These are phyloP conservation scores for Dioctria rufipes DNA, from an alignment of 2,888 invertebrate genomes.

Conservation along the genomic window DNA sequence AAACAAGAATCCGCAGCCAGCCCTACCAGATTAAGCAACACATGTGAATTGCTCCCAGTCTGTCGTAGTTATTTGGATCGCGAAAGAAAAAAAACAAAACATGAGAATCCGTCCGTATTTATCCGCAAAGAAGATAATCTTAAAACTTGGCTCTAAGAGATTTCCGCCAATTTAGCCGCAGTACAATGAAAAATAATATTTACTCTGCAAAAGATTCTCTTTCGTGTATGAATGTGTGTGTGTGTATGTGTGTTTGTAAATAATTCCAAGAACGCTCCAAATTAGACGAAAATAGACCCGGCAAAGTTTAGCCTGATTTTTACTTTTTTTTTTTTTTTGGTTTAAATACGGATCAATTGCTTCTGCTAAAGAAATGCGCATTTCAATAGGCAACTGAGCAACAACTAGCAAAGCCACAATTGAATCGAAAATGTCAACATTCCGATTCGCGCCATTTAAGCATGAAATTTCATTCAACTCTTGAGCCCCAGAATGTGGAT, in stretches of 20 bases:
- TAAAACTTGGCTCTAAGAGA: neutral
- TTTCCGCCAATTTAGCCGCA: constrained; percentile 23
- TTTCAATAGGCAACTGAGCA: neutral
- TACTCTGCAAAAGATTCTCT: neutral
- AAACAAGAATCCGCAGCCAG: neutral
- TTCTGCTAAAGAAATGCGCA: neutral
- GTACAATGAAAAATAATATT: neutral
- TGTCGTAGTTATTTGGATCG: too few species aligned
- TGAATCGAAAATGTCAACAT: constrained; percentile 35
- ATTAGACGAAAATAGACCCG: constrained; percentile 30
- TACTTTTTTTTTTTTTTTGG: neutral
- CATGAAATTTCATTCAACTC: constrained; percentile 16
- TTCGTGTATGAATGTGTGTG: too few species aligned
- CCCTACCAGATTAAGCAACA: neutral
- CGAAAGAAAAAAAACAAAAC: too few species aligned
- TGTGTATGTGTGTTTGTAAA: neutral
- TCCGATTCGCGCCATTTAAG: constrained; percentile 34
- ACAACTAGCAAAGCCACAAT: constrained; percentile 22
- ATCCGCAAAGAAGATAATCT: constrained; percentile 1
- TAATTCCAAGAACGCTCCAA: constrained; percentile 41
- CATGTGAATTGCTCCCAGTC: neutral
- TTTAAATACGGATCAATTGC: neutral
- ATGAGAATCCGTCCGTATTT: neutral
- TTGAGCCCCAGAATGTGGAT: neutral
- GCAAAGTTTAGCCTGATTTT: neutral